These are phyloP conservation scores for Cerceris rybyensis DNA, from an alignment of 2,888 invertebrate species.

Conservation along the genomic window DNA sequence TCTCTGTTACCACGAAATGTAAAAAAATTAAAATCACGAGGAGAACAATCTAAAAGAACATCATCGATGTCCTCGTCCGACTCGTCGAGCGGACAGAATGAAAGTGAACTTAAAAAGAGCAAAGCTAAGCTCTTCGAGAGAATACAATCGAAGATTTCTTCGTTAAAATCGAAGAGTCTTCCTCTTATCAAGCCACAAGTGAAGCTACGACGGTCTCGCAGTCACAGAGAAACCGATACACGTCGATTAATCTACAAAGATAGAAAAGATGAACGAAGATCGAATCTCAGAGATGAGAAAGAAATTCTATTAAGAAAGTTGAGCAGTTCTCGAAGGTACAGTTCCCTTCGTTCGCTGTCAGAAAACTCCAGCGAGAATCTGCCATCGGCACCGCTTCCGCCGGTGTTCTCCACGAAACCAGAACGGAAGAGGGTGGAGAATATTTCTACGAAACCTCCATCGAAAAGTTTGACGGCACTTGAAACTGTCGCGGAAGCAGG, in stretches of 20 bases:
- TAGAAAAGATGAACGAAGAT: neutral
- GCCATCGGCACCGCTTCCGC: conserved; percentile 16
- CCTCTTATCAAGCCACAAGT: neutral
- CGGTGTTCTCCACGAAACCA: neutral
- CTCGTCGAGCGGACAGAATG: too few relatives aligned
- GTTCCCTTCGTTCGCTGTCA: neutral
- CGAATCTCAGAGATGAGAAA: neutral
- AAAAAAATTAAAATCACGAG: too few relatives aligned
- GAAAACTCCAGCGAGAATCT: neutral
- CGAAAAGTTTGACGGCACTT: neutral
- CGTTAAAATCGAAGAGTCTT: conserved; percentile 27
- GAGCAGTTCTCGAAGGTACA: neutral
- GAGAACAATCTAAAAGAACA: neutral
- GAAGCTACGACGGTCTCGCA: neutral
- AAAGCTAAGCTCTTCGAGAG: conserved; percentile 11
- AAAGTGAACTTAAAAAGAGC: neutral
- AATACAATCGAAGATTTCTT: conserved; percentile 31
- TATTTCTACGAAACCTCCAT: neutral
- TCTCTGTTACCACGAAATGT: too few relatives aligned
- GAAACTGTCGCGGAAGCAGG: neutral
- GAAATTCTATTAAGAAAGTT: neutral
- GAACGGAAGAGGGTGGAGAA: neutral
- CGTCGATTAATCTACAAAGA: neutral
- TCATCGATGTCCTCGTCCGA: neutral
- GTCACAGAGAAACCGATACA: neutral